phyloP scores from a whole-genome alignment of 2,113 vertebrate species.

The Pomatostomus ruficeps region DNA sequence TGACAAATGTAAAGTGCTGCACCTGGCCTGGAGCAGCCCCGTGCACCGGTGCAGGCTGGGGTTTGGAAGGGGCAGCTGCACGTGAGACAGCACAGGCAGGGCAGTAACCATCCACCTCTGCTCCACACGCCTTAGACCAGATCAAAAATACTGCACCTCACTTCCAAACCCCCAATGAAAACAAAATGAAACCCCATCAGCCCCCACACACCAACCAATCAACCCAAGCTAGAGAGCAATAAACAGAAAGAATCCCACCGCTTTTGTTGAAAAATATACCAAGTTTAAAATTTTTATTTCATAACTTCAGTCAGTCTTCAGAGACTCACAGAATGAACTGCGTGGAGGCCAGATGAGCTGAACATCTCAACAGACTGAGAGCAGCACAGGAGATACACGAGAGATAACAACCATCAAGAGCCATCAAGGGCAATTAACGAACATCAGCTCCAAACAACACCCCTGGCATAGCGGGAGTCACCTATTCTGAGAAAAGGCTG shows the following conservation, averaged over 20 bases:
- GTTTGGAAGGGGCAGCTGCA: neutral
- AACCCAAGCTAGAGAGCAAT: neutral
- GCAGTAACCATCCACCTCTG: neutral
- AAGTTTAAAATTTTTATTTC: too few species aligned
- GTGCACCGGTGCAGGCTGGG: rapidly evolving
- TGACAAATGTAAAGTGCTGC: neutral
- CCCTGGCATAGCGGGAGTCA: too few species aligned
- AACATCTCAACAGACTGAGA: too few species aligned
- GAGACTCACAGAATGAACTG: too few species aligned
- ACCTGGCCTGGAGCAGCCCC: neutral
- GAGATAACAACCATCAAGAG: too few species aligned
- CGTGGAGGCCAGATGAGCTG: too few species aligned
- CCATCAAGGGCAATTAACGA: too few species aligned
- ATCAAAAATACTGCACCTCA: neutral
- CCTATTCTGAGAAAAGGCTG: too few species aligned
- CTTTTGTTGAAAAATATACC: neutral
- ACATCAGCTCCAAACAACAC: too few species aligned
- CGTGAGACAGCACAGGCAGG: rapidly evolving
- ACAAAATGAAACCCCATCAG: neutral
- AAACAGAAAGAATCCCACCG: neutral
- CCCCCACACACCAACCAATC: neutral
- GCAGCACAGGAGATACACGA: too few species aligned
- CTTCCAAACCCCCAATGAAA: neutral
- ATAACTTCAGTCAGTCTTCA: too few species aligned
- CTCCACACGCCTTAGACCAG: neutral